phyloP scores from a whole-genome alignment of 1,140 invertebrate genomes.

The Maniola jurtina region DNA sequence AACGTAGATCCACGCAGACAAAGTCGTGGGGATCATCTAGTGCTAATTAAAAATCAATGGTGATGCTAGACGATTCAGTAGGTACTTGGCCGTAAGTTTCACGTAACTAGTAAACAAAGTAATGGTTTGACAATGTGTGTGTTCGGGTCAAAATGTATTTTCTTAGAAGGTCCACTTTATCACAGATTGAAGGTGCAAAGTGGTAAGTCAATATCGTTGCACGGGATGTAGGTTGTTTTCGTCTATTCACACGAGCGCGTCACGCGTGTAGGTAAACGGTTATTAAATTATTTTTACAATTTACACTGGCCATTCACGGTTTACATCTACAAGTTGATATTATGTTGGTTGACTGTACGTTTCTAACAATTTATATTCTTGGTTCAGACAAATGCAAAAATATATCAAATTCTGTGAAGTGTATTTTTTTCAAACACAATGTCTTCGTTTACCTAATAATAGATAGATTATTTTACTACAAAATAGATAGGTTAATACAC shows the following conservation, averaged over 20 bases:
- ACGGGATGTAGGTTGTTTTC: constrained; percentile 37
- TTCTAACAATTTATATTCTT: too few species aligned
- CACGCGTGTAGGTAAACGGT: constrained; percentile 44
- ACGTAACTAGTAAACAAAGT: neutral
- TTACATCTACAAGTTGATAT: neutral
- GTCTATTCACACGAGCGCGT: constrained; percentile 45
- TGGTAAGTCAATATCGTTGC: constrained; percentile 57
- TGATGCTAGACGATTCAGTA: too few species aligned
- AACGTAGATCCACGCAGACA: too few species aligned
- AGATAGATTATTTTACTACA: too few species aligned
- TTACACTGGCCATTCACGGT: constrained; percentile 15
- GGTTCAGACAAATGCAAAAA: too few species aligned
- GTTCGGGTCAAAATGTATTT: constrained; percentile 33
- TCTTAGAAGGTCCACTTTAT: constrained; percentile 56
- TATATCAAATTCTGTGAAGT: too few species aligned
- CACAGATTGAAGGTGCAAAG: constrained; percentile 60
- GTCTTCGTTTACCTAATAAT: too few species aligned
- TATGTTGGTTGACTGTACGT: neutral
- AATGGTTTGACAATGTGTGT: constrained; percentile 8
- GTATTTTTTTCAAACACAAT: too few species aligned
- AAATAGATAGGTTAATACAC: too few species aligned
- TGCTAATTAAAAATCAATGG: too few species aligned
- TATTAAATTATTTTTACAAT: constrained; percentile 48
- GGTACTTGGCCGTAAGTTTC: neutral
- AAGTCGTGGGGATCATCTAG: too few species aligned